Evolutionary conservation across 2,113 vertebrate genomes (phyloP).

Genomic region (Sylvietta virens): DNA sequence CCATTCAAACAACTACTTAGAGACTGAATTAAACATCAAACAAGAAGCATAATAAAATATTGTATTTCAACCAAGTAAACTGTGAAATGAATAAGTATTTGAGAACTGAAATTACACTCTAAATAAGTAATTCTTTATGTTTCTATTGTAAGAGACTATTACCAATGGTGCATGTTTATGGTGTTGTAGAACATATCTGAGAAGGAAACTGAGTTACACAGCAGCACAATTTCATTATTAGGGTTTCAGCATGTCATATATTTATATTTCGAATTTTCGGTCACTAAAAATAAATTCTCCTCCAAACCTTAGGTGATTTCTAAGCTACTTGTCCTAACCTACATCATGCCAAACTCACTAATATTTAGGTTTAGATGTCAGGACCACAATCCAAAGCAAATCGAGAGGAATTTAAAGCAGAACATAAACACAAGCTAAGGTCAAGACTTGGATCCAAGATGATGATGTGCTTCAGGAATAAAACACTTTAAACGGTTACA

Average conservation of each 20-base stretch:
- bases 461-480: neutral
- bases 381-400: neutral
- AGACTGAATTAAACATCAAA: neutral
- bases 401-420: neutral
- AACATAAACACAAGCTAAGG: neutral
- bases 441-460: neutral
- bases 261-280: neutral
- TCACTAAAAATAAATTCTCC: neutral
- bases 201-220: neutral
- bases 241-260: neutral
- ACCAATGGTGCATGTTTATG: neutral
- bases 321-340: neutral
- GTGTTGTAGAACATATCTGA: neutral
- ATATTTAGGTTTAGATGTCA: neutral
- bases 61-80: neutral
- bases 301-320: neutral
- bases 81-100: neutral
- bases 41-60: neutral
- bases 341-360: neutral
- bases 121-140: neutral
- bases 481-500: neutral
- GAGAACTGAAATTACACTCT: neutral
- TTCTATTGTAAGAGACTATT: neutral
- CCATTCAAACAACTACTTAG: neutral
- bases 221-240: neutral